Evolutionary conservation across 2,888 invertebrate species (phyloP).

Genomic region (Acrocyrtus sp.): DNA sequence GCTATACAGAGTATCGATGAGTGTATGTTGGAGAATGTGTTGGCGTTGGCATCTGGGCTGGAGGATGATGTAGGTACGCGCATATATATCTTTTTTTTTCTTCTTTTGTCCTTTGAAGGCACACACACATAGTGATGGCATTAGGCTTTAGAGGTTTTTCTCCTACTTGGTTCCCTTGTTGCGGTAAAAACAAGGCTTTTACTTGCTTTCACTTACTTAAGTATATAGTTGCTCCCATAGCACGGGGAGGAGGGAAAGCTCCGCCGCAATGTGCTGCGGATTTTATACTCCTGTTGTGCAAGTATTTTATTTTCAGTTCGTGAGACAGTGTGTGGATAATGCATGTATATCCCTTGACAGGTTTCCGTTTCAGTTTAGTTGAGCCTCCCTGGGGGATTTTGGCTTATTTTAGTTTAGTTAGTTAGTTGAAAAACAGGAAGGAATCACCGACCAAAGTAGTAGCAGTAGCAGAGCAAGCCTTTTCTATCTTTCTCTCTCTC

Average conservation of each 20-base stretch:
- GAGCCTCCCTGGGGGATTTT: slow-evolving; percentile 51
- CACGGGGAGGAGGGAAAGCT: too few species aligned
- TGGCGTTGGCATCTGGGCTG: too few species aligned
- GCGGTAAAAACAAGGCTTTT: slow-evolving; percentile 27
- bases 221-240: too few species aligned
- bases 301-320: slow-evolving; percentile 14
- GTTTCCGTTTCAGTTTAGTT: slow-evolving; percentile 54
- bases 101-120: slow-evolving; percentile 43
- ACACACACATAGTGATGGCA: slow-evolving; percentile 21
- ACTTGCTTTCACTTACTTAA: slow-evolving; percentile 21
- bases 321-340: slow-evolving; percentile 25
- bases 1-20: not conserved
- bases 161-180: slow-evolving; percentile 19
- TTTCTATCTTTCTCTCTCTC: not conserved
- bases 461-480: slow-evolving; percentile 2
- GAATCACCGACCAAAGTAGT: slow-evolving; percentile 22
- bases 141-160: slow-evolving; percentile 30
- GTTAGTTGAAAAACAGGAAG: slow-evolving; percentile 48
- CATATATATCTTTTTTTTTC: too few species aligned
- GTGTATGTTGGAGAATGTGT: too few species aligned
- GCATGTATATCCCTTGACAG: slow-evolving; percentile 51
- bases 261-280: too few species aligned
- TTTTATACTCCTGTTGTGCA: too few species aligned
- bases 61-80: too few species aligned
- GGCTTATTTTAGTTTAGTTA: slow-evolving; percentile 48